Evolutionary conservation across 2,888 invertebrate species (phyloP).

Genomic region (Polydrusus pterygomalis): DNA sequence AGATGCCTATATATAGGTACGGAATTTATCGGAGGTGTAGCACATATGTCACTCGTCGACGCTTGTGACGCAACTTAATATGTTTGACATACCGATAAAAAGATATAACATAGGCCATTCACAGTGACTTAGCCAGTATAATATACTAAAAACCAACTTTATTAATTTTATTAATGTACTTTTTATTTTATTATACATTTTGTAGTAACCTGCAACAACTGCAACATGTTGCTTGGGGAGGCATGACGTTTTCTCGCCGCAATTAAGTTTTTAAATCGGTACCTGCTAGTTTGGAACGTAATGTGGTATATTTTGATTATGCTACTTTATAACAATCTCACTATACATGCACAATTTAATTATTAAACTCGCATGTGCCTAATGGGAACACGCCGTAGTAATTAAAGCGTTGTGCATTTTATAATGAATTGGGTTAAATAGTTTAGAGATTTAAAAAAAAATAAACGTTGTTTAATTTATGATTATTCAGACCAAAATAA

Average conservation of each 20-base stretch:
- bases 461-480: neutral
- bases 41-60: too few relatives aligned
- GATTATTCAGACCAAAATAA: too few relatives aligned
- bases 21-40: too few relatives aligned
- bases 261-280: conserved; percentile 28
- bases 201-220: conserved; percentile 23
- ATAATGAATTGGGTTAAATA: conserved; percentile 21
- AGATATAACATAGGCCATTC: too few relatives aligned
- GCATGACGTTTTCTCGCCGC: neutral
- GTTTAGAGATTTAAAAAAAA: neutral
- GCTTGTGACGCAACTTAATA: too few relatives aligned
- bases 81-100: too few relatives aligned
- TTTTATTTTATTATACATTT: conserved; percentile 28
- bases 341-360: conserved; percentile 41
- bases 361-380: conserved; percentile 24
- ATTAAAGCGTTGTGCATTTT: conserved; percentile 30
- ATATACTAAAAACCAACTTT: neutral
- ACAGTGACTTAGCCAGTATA: neutral
- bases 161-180: conserved; percentile 44
- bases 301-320: conserved; percentile 35
- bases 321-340: conserved; percentile 38
- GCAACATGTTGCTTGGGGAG: conserved; percentile 18
- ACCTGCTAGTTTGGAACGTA: conserved; percentile 17
- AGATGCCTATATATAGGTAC: too few relatives aligned
- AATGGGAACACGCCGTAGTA: conserved; percentile 21